These are phyloP conservation scores for Poecilus cupreus DNA, from an alignment of 2,888 invertebrate genomes.

Conservation along the genomic window DNA sequence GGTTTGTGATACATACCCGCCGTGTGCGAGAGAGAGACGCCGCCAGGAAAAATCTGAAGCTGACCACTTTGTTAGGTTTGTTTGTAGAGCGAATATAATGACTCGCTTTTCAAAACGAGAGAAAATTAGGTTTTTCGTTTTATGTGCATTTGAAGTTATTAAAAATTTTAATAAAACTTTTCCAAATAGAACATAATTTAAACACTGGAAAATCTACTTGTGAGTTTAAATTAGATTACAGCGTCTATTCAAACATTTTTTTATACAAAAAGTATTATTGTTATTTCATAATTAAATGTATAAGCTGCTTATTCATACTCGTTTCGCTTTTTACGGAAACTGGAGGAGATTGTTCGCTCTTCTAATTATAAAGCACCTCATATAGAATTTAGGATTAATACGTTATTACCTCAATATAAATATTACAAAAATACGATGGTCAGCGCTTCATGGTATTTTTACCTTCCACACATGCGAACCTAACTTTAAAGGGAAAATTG, in stretches of 20 bases:
- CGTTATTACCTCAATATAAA: not conserved
- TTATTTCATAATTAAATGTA: slow-evolving; percentile 23
- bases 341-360: not conserved
- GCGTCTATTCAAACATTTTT: not conserved
- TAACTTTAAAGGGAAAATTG: no score
- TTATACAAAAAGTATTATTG: not conserved
- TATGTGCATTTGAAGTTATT: slow-evolving; percentile 17
- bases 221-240: slow-evolving; percentile 6
- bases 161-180: slow-evolving; percentile 30
- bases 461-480: no score
- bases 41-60: not conserved
- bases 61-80: slow-evolving; percentile 27
- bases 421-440: no score
- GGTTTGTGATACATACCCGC: not conserved
- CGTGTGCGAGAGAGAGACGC: not conserved
- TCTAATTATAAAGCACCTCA: not conserved
- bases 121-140: slow-evolving; percentile 33
- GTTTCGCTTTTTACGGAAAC: not conserved
- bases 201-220: slow-evolving; percentile 3
- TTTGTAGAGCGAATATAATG: slow-evolving; percentile 37
- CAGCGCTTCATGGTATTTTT: no score
- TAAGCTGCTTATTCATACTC: not conserved
- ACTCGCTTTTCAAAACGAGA: not conserved
- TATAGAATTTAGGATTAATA: not conserved
- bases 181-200: slow-evolving; percentile 22